A percentile compares a stretch with the other conserved stretches of the same genome.
Evolutionary conservation across 2,888 invertebrate genomes (phyloP).

Genomic region (Rhingia rostrata): DNA sequence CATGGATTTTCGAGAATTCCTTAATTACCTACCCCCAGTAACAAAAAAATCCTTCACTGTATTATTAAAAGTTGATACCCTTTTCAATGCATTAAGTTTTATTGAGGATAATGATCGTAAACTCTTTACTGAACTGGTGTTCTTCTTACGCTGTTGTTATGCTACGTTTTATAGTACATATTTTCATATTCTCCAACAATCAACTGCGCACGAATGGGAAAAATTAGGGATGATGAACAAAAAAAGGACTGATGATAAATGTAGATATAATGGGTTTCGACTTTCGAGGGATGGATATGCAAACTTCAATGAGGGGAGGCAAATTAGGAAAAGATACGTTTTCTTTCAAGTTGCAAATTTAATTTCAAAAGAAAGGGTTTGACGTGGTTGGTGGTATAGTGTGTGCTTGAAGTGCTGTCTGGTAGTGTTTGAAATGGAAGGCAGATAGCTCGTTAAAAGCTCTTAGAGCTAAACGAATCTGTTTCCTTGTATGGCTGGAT

Average conservation of each 20-base stretch:
- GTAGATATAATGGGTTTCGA: conserved; percentile 37
- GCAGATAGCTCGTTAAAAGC: conserved; percentile 41
- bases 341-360: conserved; percentile 35
- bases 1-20: conserved; percentile 41
- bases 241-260: neutral
- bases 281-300: conserved; percentile 18
- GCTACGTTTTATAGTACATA: neutral
- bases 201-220: conserved; percentile 37
- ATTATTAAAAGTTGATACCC: conserved; percentile 35
- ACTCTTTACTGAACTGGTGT: conserved; percentile 34
- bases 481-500: too few relatives aligned
- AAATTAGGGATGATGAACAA: neutral
- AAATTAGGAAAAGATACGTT: neutral
- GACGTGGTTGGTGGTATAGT: conserved; percentile 9
- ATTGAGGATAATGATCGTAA: conserved; percentile 48
- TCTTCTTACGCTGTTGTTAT: conserved; percentile 17
- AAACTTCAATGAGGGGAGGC: conserved; percentile 2
- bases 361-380: conserved; percentile 13
- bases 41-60: conserved; percentile 9
- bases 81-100: conserved; percentile 56
- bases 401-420: conserved; percentile 13
- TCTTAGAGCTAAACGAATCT: neutral
- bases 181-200: conserved; percentile 9
- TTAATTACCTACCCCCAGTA: conserved; percentile 52
- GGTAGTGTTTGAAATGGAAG: conserved; percentile 50